A percentile compares a stretch with the other conserved stretches of the same genome.
Conservation (phyloP, 1,140 invertebrate genomes). For the Trichogramma pretiosum region DNA sequence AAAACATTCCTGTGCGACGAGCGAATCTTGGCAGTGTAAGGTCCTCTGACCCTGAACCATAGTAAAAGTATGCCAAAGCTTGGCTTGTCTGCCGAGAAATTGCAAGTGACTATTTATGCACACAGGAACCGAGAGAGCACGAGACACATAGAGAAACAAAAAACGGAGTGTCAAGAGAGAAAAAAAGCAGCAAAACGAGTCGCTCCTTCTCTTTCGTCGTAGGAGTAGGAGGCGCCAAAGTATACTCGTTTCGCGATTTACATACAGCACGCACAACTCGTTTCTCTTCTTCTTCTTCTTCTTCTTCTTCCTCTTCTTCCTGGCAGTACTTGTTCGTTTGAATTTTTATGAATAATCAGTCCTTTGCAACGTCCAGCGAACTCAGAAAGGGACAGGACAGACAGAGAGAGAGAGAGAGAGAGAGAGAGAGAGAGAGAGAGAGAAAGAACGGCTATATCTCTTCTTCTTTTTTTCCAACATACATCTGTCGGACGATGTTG, state of each 20-base stretch:
- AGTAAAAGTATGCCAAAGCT: constrained; percentile 12
- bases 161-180: too few relatives aligned
- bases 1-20: too few relatives aligned
- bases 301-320: neutral
- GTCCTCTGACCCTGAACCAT: constrained; percentile 24
- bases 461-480: too few relatives aligned
- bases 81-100: too few relatives aligned
- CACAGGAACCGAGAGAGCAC: too few relatives aligned
- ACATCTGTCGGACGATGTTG: too few relatives aligned
- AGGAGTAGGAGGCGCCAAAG: constrained; percentile 12
- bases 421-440: constrained; percentile 10
- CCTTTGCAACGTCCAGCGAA: neutral
- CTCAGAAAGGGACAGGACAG: too few relatives aligned
- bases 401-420: constrained; percentile 4
- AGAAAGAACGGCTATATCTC: too few relatives aligned
- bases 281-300: neutral
- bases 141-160: too few relatives aligned
- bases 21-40: neutral
- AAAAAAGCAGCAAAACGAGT: too few relatives aligned
- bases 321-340: neutral
- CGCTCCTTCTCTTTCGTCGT: too few relatives aligned
- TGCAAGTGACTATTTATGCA: too few relatives aligned
- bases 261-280: neutral
- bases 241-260: constrained; percentile 10
- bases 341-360: neutral